Base-by-base conservation (phyloP, 2,797 vertebrate genomes). In the Gastrophryne carolinensis region DNA sequence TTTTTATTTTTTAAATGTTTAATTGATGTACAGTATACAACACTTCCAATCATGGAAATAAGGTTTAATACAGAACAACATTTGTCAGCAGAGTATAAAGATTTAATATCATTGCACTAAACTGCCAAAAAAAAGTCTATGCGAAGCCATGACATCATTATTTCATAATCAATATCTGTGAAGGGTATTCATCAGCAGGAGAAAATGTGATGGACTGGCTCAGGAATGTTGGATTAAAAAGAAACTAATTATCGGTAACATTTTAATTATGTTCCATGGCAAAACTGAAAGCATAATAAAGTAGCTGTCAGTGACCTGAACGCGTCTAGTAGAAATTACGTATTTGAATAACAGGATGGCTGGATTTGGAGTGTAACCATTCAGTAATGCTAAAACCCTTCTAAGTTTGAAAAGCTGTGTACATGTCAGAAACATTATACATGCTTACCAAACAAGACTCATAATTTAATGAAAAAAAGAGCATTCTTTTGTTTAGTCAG, bases 101-200 rank as follows among this genome's bases (percentile, higher is more conserved):
- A 21, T 17, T 37, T n/a, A 13, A 4, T 29, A 17, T 27, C 32
- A 27, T n/a, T 26, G 6, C 54, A 24, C 1, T 37, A 34, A 52
- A 68, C 9, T 6, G 34, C 47, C 49, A 26, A 9, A 50, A n/a
- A n/a, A 54, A 3, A 23, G 15, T 39, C 53, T 26, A 24, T 29
- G 15, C 23, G 12, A 29, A 19, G 24, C n/a, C 26, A 57, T 69
- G 24, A 69, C 52, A 56, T 69, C 66, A 69, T 37, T 69, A 67
- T 54, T 54, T n/a, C n/a, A n/a, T n/a, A n/a, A n/a, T n/a, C n/a
- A n/a, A n/a, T n/a, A n/a, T n/a, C n/a, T n/a, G n/a, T 56, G n/a
- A 30, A 34, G 52, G 19, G 30, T 37, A 69, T 44, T 50, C 58
- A 50, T 72, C 29, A 72, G 41, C 50, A 23, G 21, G 29, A 68